Evolutionary conservation across 2,888 invertebrate genomes (phyloP), one percentile per base, ranked within the genome.

Genomic region (Hermodice carunculata): DNA sequence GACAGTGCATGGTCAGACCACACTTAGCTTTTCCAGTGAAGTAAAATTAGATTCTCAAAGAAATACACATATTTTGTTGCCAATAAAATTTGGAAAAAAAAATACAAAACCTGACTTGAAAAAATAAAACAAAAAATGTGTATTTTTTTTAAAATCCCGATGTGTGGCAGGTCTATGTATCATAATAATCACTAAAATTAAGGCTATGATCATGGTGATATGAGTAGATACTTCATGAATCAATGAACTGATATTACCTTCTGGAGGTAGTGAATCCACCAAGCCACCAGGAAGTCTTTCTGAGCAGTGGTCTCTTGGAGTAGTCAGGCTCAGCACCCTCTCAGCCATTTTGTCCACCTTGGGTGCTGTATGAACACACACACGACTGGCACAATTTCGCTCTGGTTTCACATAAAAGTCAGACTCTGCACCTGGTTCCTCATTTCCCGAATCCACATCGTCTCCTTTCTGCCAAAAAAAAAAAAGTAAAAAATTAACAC

Each of bases 401-500:
- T 70, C 63, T 73, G 68, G n/a, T 66, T 73, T 71, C 28, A 77
- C 75, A 84, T 81, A 82, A 62, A 86, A 85, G 81, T 94, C 94
- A 42, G 91, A 91, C 0, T 78, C 82, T 6, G 72, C 78, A 6
- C 80, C 81, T 3, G 96, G 96, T 82, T 97, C 96, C 83, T 97
- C 97, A 83, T 95, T 97, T 0, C 96, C 97, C 0, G 95, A 96
- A 85, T 96, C 96, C 73, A 94, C 94, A 76, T 94, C 95, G 78
- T 95, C 95, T 4, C 93, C 92, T 87, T 91, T 90, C 90, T 91
- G 76, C 14, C 34, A 32, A 19, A 31, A 6, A 11, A 52, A 31
- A 22, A 24, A 26, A 34, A 54, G 3, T 37, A 17, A 22, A 2
- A n/a, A n/a, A n/a, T n/a, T n/a, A n/a, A n/a, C n/a, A n/a, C n/a